A percentile compares a stretch with the other conserved stretches of the same genome.
These are phyloP conservation scores for Cyclargus thomasi DNA, from an alignment of 1,140 invertebrate species.

Conservation along the genomic window DNA sequence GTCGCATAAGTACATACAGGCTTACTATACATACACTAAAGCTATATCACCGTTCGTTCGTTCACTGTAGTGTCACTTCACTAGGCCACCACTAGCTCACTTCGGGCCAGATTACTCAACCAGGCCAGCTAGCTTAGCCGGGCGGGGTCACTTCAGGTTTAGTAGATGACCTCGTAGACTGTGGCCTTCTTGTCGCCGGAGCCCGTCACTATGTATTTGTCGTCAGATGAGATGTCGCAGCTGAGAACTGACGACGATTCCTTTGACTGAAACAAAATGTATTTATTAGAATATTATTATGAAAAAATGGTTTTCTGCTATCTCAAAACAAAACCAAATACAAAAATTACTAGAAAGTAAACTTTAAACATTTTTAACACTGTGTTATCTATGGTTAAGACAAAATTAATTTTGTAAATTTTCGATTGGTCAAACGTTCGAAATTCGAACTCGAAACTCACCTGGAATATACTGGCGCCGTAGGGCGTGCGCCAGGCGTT, in stretches of 20 bases:
- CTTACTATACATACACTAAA: slow-evolving; percentile 71
- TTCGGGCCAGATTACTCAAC: slow-evolving; percentile 35
- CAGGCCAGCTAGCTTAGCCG: slow-evolving; percentile 50
- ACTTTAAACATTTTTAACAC: too few relatives aligned
- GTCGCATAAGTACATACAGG: slow-evolving; percentile 73
- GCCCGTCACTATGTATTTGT: slow-evolving; percentile 99
- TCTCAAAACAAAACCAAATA: too few relatives aligned
- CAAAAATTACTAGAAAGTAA: too few relatives aligned
- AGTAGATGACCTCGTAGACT: slow-evolving; percentile 98
- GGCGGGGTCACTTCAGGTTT: slow-evolving; percentile 28
- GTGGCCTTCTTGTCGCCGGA: slow-evolving; percentile 99
- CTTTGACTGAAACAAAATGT: slow-evolving; percentile 87
- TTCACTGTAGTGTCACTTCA: slow-evolving; percentile 29
- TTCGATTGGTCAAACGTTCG: too few relatives aligned
- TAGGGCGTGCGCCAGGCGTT: slow-evolving; percentile 99
- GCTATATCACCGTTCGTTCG: slow-evolving; percentile 69
- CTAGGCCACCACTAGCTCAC: slow-evolving; percentile 17
- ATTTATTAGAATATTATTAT: neutral
- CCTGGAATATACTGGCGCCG: slow-evolving; percentile 98
- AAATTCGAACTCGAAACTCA: slow-evolving; percentile 66
- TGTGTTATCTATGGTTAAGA: too few relatives aligned
- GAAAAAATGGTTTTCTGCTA: too few relatives aligned
- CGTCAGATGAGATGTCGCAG: slow-evolving; percentile 99
- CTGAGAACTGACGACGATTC: slow-evolving; percentile 98
- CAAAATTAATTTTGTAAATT: too few relatives aligned